phyloP scores from a whole-genome alignment of 2,113 vertebrate genomes.

The Rhea pennata region DNA sequence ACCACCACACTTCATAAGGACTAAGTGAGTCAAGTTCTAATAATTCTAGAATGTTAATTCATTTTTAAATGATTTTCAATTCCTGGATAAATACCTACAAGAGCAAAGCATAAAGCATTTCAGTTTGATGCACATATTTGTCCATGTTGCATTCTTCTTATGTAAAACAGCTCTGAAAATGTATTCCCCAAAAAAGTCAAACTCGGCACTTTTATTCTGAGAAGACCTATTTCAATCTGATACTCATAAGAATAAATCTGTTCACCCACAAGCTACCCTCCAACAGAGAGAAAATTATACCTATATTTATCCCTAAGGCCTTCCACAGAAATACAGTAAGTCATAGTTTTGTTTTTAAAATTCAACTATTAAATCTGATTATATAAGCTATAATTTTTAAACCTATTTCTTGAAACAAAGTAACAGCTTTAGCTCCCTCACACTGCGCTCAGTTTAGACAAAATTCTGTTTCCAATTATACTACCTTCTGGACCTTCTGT shows the following conservation, averaged over 20 bases:
- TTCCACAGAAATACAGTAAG: neutral
- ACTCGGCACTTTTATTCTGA: neutral
- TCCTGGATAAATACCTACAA: neutral
- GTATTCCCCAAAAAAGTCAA: neutral
- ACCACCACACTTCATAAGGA: neutral
- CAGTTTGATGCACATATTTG: neutral
- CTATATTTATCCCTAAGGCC: neutral
- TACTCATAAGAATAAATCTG: neutral
- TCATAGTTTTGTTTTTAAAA: slow-evolving; percentile 14
- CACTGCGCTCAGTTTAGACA: neutral
- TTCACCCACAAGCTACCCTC: neutral
- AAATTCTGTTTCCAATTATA: neutral
- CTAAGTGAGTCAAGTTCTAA: neutral
- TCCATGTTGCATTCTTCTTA: neutral
- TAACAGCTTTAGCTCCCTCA: neutral
- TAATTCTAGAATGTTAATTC: neutral
- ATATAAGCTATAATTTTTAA: neutral
- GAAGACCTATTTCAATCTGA: neutral
- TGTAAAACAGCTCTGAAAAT: neutral
- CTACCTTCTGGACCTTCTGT: neutral
- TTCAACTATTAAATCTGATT: neutral
- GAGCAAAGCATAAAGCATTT: neutral
- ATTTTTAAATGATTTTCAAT: neutral
- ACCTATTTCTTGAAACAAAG: neutral
- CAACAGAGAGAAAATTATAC: neutral